A percentile compares a stretch with the other conserved stretches of the same genome.
Conservation (phyloP, 2,888 invertebrate species). For the Mythimna vitellina region DNA sequence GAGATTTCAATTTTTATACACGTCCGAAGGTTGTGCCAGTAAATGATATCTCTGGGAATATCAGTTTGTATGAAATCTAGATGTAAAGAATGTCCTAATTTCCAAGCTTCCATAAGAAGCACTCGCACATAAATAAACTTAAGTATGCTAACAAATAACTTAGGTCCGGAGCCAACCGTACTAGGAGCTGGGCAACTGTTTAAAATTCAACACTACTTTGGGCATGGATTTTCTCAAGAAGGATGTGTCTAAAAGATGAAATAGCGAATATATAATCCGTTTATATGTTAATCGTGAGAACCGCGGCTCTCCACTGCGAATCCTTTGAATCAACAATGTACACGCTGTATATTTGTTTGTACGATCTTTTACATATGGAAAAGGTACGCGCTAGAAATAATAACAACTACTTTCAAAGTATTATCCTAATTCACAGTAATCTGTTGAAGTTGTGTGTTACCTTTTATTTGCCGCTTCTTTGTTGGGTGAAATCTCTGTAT, state of each 20-base stretch:
- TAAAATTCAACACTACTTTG: conserved; percentile 68
- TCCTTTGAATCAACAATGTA: conserved; percentile 39
- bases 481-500: not conserved
- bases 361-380: conserved; percentile 33
- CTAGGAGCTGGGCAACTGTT: conserved; percentile 45
- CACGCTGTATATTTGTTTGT: conserved; percentile 23
- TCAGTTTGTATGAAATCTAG: conserved; percentile 34
- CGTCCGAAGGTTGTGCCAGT: conserved; percentile 30
- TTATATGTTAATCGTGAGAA: conserved; percentile 73
- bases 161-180: conserved; percentile 29
- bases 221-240: conserved; percentile 63
- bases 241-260: conserved; percentile 68
- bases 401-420: conserved; percentile 36
- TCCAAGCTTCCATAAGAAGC: conserved; percentile 40
- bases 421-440: conserved; percentile 29
- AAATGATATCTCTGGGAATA: conserved; percentile 51
- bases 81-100: conserved; percentile 40
- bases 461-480: not conserved
- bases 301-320: conserved; percentile 30
- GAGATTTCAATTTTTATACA: conserved; percentile 24
- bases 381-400: conserved; percentile 37
- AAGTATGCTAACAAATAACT: conserved; percentile 20
- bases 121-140: conserved; percentile 12
- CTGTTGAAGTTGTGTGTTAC: not conserved
- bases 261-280: conserved; percentile 63